Conservation (phyloP, 1,140 invertebrate species). For the Platyura marginata region DNA sequence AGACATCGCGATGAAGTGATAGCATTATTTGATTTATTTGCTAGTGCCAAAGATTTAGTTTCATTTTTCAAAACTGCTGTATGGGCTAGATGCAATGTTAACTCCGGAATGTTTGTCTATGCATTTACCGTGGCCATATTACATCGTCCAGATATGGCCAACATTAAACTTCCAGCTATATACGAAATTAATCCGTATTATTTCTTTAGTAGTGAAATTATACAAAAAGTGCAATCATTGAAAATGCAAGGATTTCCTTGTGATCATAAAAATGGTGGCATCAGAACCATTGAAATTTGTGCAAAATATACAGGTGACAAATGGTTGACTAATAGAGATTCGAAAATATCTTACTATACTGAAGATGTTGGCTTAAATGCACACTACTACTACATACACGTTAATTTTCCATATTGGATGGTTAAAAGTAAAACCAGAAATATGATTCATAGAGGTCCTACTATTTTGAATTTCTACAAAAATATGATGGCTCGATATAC, state of each 20-base stretch:
- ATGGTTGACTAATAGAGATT: constrained; percentile 23
- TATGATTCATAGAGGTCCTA: constrained; percentile 34
- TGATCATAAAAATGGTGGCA: constrained; percentile 14
- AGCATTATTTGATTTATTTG: constrained; percentile 29
- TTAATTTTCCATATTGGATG: constrained; percentile 44
- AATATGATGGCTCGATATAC: constrained; percentile 42
- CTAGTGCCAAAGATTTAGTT: constrained; percentile 35
- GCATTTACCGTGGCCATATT: constrained; percentile 30
- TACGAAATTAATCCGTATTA: constrained; percentile 36
- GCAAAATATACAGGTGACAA: constrained; percentile 30
- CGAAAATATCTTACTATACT: constrained; percentile 47
- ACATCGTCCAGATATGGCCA: constrained; percentile 28
- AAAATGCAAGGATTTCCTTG: constrained; percentile 28
- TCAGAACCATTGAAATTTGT: constrained; percentile 21
- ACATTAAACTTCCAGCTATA: constrained; percentile 30
- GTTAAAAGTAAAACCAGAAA: constrained; percentile 27
- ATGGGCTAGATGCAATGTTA: constrained; percentile 26
- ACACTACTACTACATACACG: constrained; percentile 49
- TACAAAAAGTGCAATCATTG: constrained; percentile 27
- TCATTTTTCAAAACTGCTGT: constrained; percentile 35
- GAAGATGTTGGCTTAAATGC: constrained; percentile 49
- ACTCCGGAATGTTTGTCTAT: constrained; percentile 31
- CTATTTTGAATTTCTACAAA: constrained; percentile 35
- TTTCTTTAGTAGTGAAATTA: constrained; percentile 29
- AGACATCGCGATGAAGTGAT: constrained; percentile 24